Percentiles rank a stretch among this genome's conserved stretches.
Evolutionary conservation across 1,140 invertebrate genomes (phyloP).

Genomic region (Campodea augens): DNA sequence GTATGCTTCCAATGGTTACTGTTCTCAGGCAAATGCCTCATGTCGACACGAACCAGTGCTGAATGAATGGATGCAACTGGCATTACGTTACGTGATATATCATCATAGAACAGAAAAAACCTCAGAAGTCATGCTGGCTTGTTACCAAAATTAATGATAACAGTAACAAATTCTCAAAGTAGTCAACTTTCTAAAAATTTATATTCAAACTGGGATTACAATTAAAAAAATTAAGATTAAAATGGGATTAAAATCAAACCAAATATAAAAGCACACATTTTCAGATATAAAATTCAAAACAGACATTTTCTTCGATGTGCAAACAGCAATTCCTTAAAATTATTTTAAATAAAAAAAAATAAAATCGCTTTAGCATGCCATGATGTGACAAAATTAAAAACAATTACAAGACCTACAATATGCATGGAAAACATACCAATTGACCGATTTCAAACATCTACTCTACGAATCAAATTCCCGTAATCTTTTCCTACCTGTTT

Average conservation of each 20-base stretch:
- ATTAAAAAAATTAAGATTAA: slow-evolving; percentile 9
- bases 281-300: slow-evolving; percentile 2
- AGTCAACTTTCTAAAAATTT: too few relatives aligned
- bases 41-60: too few relatives aligned
- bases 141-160: too few relatives aligned
- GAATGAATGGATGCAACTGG: too few relatives aligned
- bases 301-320: slow-evolving; percentile 1
- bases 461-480: background rate
- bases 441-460: background rate
- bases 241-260: slow-evolving; percentile 8
- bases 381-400: background rate
- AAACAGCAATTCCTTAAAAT: background rate
- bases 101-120: too few relatives aligned
- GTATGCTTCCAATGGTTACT: too few relatives aligned
- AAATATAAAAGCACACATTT: slow-evolving; percentile 8
- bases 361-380: background rate
- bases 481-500: slow-evolving; percentile 41
- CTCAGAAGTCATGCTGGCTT: too few relatives aligned
- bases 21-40: too few relatives aligned
- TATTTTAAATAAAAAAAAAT: slow-evolving; percentile 4
- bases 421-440: too few relatives aligned
- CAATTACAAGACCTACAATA: slow-evolving; percentile 1
- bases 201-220: too few relatives aligned
- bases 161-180: too few relatives aligned
- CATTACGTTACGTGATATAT: too few relatives aligned